Evolutionary conservation across 2,797 vertebrate species (phyloP).

Genomic region (Melanotaenia boesemani): DNA sequence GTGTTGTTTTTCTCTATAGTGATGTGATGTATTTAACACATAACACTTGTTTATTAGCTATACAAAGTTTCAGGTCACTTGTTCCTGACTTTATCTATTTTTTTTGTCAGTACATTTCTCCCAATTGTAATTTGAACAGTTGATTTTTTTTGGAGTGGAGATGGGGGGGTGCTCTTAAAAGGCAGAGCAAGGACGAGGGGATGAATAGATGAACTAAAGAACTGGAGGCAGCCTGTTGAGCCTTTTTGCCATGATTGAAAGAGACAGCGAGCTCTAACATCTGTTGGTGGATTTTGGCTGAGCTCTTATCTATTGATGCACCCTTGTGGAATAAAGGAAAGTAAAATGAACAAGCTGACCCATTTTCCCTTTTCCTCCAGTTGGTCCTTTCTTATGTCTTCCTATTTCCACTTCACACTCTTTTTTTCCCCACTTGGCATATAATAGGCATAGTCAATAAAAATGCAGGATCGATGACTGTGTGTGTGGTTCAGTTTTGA

Average conservation of each 20-base stretch:
- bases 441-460: constrained; percentile 18
- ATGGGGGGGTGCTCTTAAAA: constrained; percentile 20
- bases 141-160: constrained; percentile 12
- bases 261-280: constrained; percentile 73
- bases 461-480: constrained; percentile 4
- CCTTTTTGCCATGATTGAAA: constrained; percentile 69
- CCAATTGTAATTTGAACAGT: constrained; percentile 12
- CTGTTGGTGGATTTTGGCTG: constrained; percentile 77
- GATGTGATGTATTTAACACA: constrained; percentile 40
- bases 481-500: constrained; percentile 10
- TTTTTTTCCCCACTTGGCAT: constrained; percentile 17
- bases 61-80: constrained; percentile 18
- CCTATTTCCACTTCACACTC: not conserved
- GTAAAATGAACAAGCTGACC: constrained; percentile 75
- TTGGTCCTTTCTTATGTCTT: constrained; percentile 24
- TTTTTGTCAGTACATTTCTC: constrained; percentile 26
- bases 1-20: constrained; percentile 19
- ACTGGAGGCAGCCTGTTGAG: constrained; percentile 57
- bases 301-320: constrained; percentile 64
- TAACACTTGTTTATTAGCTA: constrained; percentile 31
- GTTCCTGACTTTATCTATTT: constrained; percentile 38
- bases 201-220: constrained; percentile 48
- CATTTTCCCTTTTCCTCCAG: constrained; percentile 60
- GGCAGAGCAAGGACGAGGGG: constrained; percentile 41
- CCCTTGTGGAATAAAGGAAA: constrained; percentile 69